A percentile compares a stretch with the other conserved stretches of the same genome.
Conservation (phyloP, 2,113 vertebrate genomes). For the Terrapene triunguis region DNA sequence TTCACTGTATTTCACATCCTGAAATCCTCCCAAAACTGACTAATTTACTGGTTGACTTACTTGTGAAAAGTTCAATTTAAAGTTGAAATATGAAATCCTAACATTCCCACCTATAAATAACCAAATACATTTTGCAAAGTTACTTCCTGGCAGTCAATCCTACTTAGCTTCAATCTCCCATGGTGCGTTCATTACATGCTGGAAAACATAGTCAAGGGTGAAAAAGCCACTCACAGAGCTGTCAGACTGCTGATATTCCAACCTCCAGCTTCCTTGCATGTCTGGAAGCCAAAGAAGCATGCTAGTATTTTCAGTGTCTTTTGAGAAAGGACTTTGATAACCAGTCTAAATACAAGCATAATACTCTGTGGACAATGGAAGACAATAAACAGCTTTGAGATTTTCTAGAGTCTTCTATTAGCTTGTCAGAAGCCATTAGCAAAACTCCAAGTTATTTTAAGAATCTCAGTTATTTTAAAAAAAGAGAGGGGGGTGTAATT, state of each 20-base stretch:
- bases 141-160: not conserved
- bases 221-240: not conserved
- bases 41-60: not conserved
- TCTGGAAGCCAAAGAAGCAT: not conserved
- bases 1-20: not conserved
- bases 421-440: slow-evolving; percentile 11
- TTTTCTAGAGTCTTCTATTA: not conserved
- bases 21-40: not conserved
- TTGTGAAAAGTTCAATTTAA: not conserved
- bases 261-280: not conserved
- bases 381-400: not conserved
- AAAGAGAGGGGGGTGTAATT: not conserved
- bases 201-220: not conserved
- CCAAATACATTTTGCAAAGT: not conserved
- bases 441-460: not conserved
- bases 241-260: not conserved
- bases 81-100: not conserved
- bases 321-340: not conserved
- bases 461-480: slow-evolving; percentile 7
- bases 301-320: not conserved
- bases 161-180: not conserved
- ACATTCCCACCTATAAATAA: not conserved
- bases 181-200: not conserved
- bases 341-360: not conserved
- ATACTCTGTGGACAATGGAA: not conserved